Percentiles rank a stretch among this genome's conserved stretches.
phyloP scores from a whole-genome alignment of 2,797 vertebrate species.

The Enteromius unitaeniatus region DNA sequence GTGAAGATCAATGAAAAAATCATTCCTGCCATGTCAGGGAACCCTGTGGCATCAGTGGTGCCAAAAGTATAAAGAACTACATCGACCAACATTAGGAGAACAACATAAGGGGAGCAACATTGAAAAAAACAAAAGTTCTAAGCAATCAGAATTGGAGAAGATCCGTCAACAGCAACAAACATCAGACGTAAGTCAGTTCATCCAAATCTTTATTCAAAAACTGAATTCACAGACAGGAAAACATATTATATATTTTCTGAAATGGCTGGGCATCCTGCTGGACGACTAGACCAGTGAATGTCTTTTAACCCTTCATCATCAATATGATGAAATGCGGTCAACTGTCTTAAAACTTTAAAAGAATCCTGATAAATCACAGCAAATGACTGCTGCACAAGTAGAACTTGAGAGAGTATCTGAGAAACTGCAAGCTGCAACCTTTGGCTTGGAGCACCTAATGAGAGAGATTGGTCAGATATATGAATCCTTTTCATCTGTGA shows the following conservation, averaged over 20 bases:
- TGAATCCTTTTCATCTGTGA: constrained; percentile 5
- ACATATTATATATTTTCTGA: background rate
- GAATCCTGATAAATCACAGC: background rate
- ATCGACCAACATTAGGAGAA: constrained; percentile 60
- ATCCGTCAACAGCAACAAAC: background rate
- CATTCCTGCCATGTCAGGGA: constrained; percentile 2
- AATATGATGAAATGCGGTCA: constrained; percentile 66
- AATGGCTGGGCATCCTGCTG: constrained; percentile 22
- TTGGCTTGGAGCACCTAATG: constrained; percentile 25
- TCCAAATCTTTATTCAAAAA: background rate
- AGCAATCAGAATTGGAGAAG: background rate
- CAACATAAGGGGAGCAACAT: constrained; percentile 42
- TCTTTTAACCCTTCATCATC: constrained; percentile 61
- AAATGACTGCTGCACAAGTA: background rate
- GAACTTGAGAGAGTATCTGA: background rate
- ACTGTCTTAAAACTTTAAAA: constrained; percentile 41
- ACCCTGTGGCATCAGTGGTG: constrained; percentile 23
- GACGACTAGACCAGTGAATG: background rate
- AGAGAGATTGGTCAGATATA: constrained; percentile 7
- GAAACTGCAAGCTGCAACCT: constrained; percentile 9
- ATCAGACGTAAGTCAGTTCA: background rate
- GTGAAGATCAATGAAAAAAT: constrained; percentile 4
- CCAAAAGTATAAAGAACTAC: constrained; percentile 73
- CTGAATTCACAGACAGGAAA: background rate
- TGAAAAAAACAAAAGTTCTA: background rate